Conservation (phyloP, 2,888 invertebrate genomes). For the Ecdyonurus torrentis region DNA sequence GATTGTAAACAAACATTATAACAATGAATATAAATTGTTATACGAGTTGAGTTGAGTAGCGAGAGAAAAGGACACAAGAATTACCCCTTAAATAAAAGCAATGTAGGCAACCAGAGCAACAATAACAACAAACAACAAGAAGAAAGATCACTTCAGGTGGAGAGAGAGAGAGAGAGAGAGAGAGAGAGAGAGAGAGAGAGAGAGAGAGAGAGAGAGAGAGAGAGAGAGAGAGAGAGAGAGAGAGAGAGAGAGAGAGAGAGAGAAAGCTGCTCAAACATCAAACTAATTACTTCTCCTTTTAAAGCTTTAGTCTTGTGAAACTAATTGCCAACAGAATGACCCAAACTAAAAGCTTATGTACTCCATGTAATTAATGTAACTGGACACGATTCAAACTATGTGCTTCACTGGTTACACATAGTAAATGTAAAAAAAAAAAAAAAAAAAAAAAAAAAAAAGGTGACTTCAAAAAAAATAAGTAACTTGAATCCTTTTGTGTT, state of each 20-base stretch:
- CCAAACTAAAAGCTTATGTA: not conserved
- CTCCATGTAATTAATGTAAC: not conserved
- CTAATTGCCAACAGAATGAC: not conserved
- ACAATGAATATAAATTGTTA: too few relatives aligned
- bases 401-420: not conserved
- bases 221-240: not conserved
- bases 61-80: too few relatives aligned
- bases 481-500: too few relatives aligned
- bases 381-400: not conserved
- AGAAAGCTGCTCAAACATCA: not conserved
- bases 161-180: not conserved
- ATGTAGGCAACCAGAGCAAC: too few relatives aligned
- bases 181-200: not conserved
- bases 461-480: too few relatives aligned
- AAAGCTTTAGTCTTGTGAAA: not conserved
- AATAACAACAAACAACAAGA: too few relatives aligned
- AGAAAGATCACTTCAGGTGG: not conserved
- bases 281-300: not conserved
- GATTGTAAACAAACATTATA: too few relatives aligned
- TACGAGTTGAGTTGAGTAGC: too few relatives aligned
- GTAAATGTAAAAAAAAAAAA: too few relatives aligned
- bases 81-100: too few relatives aligned
- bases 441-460: too few relatives aligned
- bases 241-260: not conserved
- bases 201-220: not conserved